Conservation (phyloP, 2,113 vertebrate genomes). For the Ancistrus triradiatus region DNA sequence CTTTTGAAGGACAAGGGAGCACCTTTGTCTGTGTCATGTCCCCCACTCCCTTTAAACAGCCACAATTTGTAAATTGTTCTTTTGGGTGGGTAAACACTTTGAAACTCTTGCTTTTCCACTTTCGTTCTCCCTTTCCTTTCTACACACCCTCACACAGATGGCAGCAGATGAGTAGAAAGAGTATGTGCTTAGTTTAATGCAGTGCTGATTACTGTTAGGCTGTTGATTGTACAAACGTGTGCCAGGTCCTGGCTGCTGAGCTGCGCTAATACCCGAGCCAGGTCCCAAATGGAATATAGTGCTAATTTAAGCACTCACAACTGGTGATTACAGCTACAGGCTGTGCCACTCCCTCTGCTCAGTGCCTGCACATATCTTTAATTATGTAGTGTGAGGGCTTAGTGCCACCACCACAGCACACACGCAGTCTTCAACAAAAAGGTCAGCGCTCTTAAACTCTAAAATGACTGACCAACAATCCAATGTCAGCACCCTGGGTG, state of each 20-base stretch:
- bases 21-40: too few species aligned
- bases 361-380: conserved; percentile 32
- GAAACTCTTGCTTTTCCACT: not conserved
- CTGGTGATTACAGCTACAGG: conserved; percentile 34
- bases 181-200: conserved; percentile 30
- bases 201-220: conserved; percentile 37
- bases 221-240: conserved; percentile 37
- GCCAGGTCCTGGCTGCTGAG: conserved; percentile 31
- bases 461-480: not conserved
- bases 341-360: conserved; percentile 27
- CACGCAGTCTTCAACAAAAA: conserved; percentile 11
- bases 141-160: not conserved
- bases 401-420: conserved; percentile 17
- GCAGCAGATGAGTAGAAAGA: conserved; percentile 6
- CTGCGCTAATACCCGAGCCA: conserved; percentile 22
- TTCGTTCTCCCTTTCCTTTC: not conserved
- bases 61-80: too few species aligned
- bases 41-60: too few species aligned
- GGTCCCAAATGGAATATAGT: conserved; percentile 23
- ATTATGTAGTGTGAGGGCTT: conserved; percentile 29
- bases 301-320: conserved; percentile 45
- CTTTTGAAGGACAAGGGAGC: too few species aligned
- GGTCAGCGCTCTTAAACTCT: conserved; percentile 8
- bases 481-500: not conserved
- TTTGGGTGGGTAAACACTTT: too few species aligned